phyloP scores from a whole-genome alignment of 2,113 vertebrate genomes.

The Etheostoma spectabile region DNA sequence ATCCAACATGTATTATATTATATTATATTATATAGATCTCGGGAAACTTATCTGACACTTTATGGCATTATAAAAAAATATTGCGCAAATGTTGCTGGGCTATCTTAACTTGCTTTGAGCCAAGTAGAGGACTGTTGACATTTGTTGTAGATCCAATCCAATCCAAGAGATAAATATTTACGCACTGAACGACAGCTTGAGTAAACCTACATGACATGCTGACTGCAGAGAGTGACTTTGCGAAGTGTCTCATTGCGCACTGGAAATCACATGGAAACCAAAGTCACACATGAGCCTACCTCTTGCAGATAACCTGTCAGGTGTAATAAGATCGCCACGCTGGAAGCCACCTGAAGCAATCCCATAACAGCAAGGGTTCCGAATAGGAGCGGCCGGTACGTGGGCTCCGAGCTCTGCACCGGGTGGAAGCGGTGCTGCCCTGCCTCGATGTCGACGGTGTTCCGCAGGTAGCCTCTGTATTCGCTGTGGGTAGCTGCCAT shows the following conservation, averaged over 20 bases:
- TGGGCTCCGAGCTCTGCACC: constrained; percentile 74
- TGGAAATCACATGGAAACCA: neutral
- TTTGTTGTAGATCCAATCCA: neutral
- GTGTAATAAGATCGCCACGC: constrained; percentile 92
- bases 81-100: constrained; percentile 35
- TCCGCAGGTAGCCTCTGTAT: constrained; percentile 83
- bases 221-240: neutral
- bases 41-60: neutral
- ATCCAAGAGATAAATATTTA: constrained; percentile 22
- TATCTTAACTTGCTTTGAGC: neutral
- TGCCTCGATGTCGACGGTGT: constrained; percentile 78
- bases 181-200: neutral
- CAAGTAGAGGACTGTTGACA: neutral
- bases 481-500: constrained; percentile 86
- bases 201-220: neutral
- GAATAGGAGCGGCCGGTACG: constrained; percentile 86
- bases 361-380: constrained; percentile 91
- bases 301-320: constrained; percentile 92
- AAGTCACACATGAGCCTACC: constrained; percentile 64
- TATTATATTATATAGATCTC: neutral
- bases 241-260: neutral
- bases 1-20: too few species aligned
- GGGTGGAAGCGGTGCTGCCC: constrained; percentile 80
- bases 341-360: constrained; percentile 94
- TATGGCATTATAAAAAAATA: constrained; percentile 36